These are phyloP conservation scores for Netelia inedita DNA, from an alignment of 2,888 invertebrate genomes.

Conservation along the genomic window DNA sequence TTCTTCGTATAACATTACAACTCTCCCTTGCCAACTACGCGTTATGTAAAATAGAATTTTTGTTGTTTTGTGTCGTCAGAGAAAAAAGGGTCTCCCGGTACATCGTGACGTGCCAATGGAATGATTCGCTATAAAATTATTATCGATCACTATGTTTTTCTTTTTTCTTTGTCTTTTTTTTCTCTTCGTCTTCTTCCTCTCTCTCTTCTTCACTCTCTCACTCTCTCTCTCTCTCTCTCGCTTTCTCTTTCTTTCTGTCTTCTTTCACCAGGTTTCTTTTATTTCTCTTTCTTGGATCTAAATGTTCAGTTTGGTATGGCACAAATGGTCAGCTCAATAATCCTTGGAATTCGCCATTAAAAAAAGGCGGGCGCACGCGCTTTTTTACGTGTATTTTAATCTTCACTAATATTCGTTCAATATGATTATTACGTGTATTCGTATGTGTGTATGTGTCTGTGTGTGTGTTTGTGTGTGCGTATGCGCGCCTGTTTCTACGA, in stretches of 20 bases:
- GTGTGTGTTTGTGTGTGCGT: neutral
- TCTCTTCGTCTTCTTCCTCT: constrained; percentile 35
- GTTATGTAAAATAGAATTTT: constrained; percentile 81
- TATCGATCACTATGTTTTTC: constrained; percentile 70
- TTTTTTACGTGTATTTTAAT: constrained; percentile 26
- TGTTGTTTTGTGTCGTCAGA: constrained; percentile 72
- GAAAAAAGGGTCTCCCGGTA: constrained; percentile 72
- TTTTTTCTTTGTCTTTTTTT: constrained; percentile 43
- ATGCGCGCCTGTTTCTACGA: constrained; percentile 8
- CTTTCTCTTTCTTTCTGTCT: neutral
- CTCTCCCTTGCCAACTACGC: constrained; percentile 72
- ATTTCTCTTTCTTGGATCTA: constrained; percentile 65
- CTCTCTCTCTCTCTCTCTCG: constrained; percentile 24
- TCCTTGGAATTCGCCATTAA: constrained; percentile 67
- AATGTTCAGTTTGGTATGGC: constrained; percentile 76
- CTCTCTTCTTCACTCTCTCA: constrained; percentile 47
- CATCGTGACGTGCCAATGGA: constrained; percentile 74
- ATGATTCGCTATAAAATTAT: constrained; percentile 74
- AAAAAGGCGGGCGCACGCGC: constrained; percentile 35
- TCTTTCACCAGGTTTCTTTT: neutral
- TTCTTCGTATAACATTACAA: constrained; percentile 73
- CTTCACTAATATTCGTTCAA: constrained; percentile 24
- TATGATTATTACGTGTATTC: constrained; percentile 14
- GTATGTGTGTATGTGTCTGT: constrained; percentile 29
- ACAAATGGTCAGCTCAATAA: constrained; percentile 80